Conservation (phyloP, 2,888 invertebrate genomes). For the Xylocampa areola region DNA sequence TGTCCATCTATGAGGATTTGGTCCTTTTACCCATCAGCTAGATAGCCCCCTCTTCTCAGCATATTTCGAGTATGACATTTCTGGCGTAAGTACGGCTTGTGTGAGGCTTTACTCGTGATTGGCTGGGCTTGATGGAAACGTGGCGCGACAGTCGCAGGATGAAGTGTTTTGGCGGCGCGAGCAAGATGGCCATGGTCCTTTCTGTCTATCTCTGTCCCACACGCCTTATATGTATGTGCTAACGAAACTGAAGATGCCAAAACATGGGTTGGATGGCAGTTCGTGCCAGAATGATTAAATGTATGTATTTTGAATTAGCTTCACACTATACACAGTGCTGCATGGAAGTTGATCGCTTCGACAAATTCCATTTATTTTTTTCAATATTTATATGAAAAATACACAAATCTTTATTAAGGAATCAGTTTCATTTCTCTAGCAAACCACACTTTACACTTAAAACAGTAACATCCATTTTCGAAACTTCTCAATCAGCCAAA, state of each 20-base stretch:
- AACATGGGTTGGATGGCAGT: slow-evolving; percentile 45
- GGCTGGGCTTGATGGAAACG: slow-evolving; percentile 60
- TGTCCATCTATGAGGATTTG: not conserved
- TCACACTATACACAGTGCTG: slow-evolving; percentile 56
- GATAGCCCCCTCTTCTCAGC: slow-evolving; percentile 52
- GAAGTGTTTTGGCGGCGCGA: slow-evolving; percentile 80
- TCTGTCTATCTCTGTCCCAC: slow-evolving; percentile 77
- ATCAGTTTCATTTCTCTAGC: slow-evolving; percentile 13
- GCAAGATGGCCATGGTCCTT: slow-evolving; percentile 88
- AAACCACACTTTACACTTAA: slow-evolving; percentile 6
- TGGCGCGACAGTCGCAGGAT: slow-evolving; percentile 74
- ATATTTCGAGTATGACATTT: slow-evolving; percentile 69
- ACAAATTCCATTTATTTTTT: slow-evolving; percentile 32
- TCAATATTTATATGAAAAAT: slow-evolving; percentile 4
- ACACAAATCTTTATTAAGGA: slow-evolving; percentile 17
- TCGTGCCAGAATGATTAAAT: slow-evolving; percentile 37
- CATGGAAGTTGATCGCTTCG: slow-evolving; percentile 61
- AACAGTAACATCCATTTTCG: slow-evolving; percentile 9
- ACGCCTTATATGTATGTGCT: slow-evolving; percentile 72
- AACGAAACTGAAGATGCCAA: slow-evolving; percentile 79
- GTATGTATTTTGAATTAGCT: slow-evolving; percentile 59
- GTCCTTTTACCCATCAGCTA: slow-evolving; percentile 1
- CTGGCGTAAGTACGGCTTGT: slow-evolving; percentile 76
- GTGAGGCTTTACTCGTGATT: slow-evolving; percentile 72
- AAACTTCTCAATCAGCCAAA: slow-evolving; percentile 16